A percentile compares a stretch with the other conserved stretches of the same genome.
Evolutionary conservation across 2,888 invertebrate genomes (phyloP).

Genomic region (Tiphia femorata): DNA sequence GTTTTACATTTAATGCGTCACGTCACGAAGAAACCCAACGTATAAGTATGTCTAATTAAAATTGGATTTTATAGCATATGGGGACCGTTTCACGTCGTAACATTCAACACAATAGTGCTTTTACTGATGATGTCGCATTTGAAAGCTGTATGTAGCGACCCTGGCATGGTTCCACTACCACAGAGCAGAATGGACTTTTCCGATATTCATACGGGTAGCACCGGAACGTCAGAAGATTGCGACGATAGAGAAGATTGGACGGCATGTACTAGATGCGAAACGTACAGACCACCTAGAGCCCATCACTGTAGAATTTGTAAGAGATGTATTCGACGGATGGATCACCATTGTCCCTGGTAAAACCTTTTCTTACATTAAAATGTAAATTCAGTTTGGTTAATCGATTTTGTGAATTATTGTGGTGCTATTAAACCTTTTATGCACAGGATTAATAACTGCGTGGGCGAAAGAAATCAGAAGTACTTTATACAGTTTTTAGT

Average conservation of each 20-base stretch:
- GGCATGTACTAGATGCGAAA: conserved; percentile 84
- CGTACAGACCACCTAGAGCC: conserved; percentile 85
- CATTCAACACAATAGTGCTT: conserved; percentile 84
- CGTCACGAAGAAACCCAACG: no score
- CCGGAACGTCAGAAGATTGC: conserved; percentile 67
- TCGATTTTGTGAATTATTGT: neutral
- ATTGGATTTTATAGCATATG: conserved; percentile 80
- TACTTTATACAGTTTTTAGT: conserved; percentile 90
- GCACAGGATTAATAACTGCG: conserved; percentile 94
- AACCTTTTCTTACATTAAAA: no score
- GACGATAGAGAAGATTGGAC: conserved; percentile 80
- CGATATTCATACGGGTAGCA: conserved; percentile 78
- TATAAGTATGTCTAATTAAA: no score
- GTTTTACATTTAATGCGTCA: no score
- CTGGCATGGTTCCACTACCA: conserved; percentile 86
- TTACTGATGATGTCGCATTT: conserved; percentile 82
- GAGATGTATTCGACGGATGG: conserved; percentile 84
- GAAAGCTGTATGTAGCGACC: conserved; percentile 91
- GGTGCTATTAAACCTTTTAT: conserved; percentile 12
- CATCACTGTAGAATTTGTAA: conserved; percentile 92
- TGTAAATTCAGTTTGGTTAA: neutral
- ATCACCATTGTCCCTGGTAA: conserved; percentile 88
- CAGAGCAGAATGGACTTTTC: conserved; percentile 83
- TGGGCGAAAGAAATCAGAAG: conserved; percentile 92
- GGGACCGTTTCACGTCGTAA: conserved; percentile 84